Conservation (phyloP, 2,797 vertebrate genomes). For the Clarias laeviceps region DNA sequence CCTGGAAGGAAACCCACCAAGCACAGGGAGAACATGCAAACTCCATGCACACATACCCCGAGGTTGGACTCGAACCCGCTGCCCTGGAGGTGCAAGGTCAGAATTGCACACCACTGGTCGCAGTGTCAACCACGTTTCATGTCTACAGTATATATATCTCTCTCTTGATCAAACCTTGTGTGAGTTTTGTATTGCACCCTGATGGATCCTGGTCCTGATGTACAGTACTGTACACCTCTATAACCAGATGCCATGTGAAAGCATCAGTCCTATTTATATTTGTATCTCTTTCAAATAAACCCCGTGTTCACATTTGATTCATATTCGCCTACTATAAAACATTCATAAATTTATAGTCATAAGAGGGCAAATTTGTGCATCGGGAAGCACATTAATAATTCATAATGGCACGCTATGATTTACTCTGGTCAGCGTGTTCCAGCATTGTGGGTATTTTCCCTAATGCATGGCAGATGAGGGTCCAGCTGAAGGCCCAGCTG, state of each 20-base stretch:
- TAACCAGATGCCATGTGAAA: neutral
- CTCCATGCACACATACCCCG: too few relatives aligned
- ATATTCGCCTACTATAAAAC: neutral
- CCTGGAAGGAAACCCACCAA: too few relatives aligned
- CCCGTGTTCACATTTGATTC: neutral
- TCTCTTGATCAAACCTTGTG: neutral
- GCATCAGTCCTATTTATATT: neutral
- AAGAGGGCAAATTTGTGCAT: neutral
- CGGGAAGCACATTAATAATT: conserved; percentile 15
- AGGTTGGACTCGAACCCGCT: too few relatives aligned
- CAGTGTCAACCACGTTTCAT: neutral
- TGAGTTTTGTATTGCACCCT: neutral
- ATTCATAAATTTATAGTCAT: neutral
- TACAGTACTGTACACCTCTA: neutral
- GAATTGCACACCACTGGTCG: too few relatives aligned
- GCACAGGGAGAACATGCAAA: too few relatives aligned
- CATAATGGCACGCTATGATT: conserved; percentile 6
- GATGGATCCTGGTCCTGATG: neutral
- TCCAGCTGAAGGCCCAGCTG: conserved; percentile 41
- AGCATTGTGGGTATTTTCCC: conserved; percentile 17
- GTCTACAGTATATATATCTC: neutral
- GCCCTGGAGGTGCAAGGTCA: too few relatives aligned
- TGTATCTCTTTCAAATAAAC: neutral
- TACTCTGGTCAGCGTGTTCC: neutral
- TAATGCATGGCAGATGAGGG: conserved; percentile 25